Base-by-base conservation (phyloP, 2,113 vertebrate genomes). In the Scophthalmus maximus region DNA sequence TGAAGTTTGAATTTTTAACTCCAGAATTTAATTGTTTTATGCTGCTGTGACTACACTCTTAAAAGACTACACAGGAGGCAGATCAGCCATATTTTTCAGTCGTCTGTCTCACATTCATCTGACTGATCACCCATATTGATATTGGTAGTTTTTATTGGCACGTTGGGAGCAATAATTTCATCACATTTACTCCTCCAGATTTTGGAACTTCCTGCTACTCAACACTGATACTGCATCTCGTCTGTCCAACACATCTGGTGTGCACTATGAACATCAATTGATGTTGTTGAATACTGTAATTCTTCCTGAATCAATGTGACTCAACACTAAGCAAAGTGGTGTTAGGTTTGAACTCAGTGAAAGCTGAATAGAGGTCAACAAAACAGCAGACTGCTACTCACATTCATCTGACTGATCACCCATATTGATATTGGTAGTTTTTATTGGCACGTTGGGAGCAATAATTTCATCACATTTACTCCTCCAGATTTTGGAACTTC, bases 361-460 rank as follows among this genome's bases (percentile, higher is more conserved):
- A 51, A 49, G 29, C 25, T 40, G 23, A 40, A 58, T 27, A 57
- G 46, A 58, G 5, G 59, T 6, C 8, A 53, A 18, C 49, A 73
- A 70, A 73, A 61, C n/a, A 63, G 57, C 51, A 53, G 4, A 60
- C 32, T n/a, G n/a, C n/a, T n/a, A n/a, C n/a, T n/a, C n/a, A n/a
- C n/a, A n/a, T n/a, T n/a, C n/a, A n/a, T n/a, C n/a, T n/a, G n/a
- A n/a, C n/a, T n/a, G n/a, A n/a, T n/a, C n/a, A n/a, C n/a, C n/a
- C n/a, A n/a, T n/a, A n/a, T n/a, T n/a, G n/a, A n/a, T n/a, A n/a
- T n/a, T n/a, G n/a, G n/a, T n/a, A n/a, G n/a, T n/a, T n/a, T n/a
- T n/a, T n/a, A n/a, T n/a, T n/a, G n/a, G n/a, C n/a, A n/a, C n/a
- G n/a, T n/a, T n/a, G n/a, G n/a, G n/a, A n/a, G n/a, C n/a, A n/a